These are phyloP conservation scores for Nematostella vectensis DNA, from an alignment of 92 coral and sea anemone species.

Conservation along the genomic window DNA sequence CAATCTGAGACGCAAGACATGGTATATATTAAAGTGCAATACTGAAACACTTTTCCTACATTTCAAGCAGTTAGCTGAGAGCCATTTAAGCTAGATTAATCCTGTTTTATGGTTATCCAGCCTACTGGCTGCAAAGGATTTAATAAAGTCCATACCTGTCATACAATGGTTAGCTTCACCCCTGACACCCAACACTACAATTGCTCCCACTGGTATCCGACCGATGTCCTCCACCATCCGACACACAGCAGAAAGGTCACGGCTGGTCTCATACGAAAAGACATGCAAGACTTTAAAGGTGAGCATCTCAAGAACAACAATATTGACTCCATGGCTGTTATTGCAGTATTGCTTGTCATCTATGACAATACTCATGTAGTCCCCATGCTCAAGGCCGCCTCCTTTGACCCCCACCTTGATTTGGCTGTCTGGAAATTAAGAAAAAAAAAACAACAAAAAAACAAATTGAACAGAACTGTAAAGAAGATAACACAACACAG, in stretches of 20 bases:
- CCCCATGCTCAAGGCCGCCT: slow-evolving; percentile 40
- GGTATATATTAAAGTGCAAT: too few relatives aligned
- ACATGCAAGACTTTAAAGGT: slow-evolving; percentile 64
- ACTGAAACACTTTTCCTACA: too few relatives aligned
- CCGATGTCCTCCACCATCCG: slow-evolving; percentile 57
- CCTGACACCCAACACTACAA: slow-evolving; percentile 69
- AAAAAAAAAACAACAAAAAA: slow-evolving; percentile 3
- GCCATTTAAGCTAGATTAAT: too few relatives aligned
- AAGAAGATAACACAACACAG: too few relatives aligned
- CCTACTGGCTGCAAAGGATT: neutral
- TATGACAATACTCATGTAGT: slow-evolving; percentile 43
- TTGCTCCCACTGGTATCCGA: slow-evolving; percentile 47
- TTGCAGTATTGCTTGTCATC: slow-evolving; percentile 66
- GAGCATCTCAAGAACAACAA: slow-evolving; percentile 76
- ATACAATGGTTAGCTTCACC: slow-evolving; percentile 79
- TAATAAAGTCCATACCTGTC: slow-evolving; percentile 41
- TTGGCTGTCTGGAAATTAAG: slow-evolving; percentile 29
- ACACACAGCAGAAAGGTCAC: slow-evolving; percentile 45
- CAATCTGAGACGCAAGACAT: too few relatives aligned
- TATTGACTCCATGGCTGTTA: slow-evolving; percentile 70
- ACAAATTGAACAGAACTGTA: neutral
- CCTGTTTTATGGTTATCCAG: too few relatives aligned
- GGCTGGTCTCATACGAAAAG: slow-evolving; percentile 82
- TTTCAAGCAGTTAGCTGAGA: too few relatives aligned
- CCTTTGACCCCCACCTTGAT: slow-evolving; percentile 49